A percentile compares a stretch with the other conserved stretches of the same genome.
These are phyloP conservation scores for Drosophila athabasca DNA, from an alignment of 1,140 invertebrate species.

Conservation along the genomic window DNA sequence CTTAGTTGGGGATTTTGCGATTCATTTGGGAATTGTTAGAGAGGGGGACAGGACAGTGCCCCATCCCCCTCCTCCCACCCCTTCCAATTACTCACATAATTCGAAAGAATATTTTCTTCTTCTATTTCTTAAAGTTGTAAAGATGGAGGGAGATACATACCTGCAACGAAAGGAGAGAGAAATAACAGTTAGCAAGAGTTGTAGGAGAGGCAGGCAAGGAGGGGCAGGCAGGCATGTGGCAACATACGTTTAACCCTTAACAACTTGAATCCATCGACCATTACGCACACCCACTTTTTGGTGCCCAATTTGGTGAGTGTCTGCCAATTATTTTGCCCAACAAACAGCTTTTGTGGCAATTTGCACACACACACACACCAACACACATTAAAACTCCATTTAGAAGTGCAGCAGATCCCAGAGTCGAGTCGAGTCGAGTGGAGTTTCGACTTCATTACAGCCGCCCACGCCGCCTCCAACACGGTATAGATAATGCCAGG, in stretches of 20 bases:
- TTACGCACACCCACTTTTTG: conserved; percentile 48
- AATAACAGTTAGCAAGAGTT: conserved; percentile 16
- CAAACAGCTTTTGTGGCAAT: conserved; percentile 61
- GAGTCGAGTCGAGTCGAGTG: conserved; percentile 1
- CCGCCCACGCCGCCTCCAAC: conserved; percentile 62
- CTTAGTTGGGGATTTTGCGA: conserved; percentile 33
- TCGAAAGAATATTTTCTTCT: conserved; percentile 25
- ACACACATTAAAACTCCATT: conserved; percentile 69
- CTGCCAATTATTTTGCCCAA: conserved; percentile 67
- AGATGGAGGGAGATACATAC: conserved; percentile 12
- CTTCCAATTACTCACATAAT: conserved; percentile 29
- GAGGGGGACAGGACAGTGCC: not conserved
- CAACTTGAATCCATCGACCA: conserved; percentile 47
- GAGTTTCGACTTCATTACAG: conserved; percentile 65
- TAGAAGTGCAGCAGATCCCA: conserved; percentile 14
- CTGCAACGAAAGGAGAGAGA: conserved; percentile 19
- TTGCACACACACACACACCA: conserved; percentile 19
- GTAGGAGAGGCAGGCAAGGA: no score
- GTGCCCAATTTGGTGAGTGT: conserved; percentile 57
- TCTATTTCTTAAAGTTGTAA: no score
- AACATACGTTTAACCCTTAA: conserved; percentile 30
- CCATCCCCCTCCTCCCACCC: not conserved
- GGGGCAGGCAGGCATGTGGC: not conserved
- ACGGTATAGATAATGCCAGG: conserved; percentile 53
- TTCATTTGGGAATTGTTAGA: conserved; percentile 56